Conservation (phyloP, 2,113 vertebrate species). For the Maccullochella peelii region DNA sequence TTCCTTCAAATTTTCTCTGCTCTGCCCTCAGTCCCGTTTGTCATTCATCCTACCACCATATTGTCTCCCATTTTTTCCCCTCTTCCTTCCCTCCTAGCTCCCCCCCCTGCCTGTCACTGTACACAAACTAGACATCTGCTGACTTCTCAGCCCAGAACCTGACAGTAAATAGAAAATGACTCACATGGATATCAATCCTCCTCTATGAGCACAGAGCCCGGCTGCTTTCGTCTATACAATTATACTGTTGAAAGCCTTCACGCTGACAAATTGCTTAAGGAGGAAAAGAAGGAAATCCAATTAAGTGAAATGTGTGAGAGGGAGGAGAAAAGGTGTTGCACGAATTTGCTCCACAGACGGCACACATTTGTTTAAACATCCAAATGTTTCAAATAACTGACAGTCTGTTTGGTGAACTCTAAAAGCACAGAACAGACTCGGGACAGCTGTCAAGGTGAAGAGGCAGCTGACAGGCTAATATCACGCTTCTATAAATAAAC, state of each 20-base stretch:
- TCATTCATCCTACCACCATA: conserved; percentile 29
- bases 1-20: conserved; percentile 7
- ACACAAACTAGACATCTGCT: conserved; percentile 12
- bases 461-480: conserved; percentile 19
- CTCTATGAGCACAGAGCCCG: conserved; percentile 28
- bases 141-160: conserved; percentile 57
- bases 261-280: conserved; percentile 62
- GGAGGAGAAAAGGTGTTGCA: conserved; percentile 37
- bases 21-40: conserved; percentile 3
- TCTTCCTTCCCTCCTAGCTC: background rate
- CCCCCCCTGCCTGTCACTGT: background rate
- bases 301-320: conserved; percentile 58
- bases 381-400: conserved; percentile 26
- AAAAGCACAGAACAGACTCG: conserved; percentile 2
- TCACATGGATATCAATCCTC: conserved; percentile 59
- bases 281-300: conserved; percentile 62
- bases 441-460: conserved; percentile 3
- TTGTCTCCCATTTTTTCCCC: background rate
- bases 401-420: conserved; percentile 28
- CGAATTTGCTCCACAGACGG: conserved; percentile 28
- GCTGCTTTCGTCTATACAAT: conserved; percentile 55
- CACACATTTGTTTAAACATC: conserved; percentile 29
- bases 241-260: conserved; percentile 58
- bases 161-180: conserved; percentile 70
- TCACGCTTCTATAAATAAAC: background rate